Evolutionary conservation across 2,797 vertebrate genomes (phyloP).

Genomic region (Sebastes steindachneri): DNA sequence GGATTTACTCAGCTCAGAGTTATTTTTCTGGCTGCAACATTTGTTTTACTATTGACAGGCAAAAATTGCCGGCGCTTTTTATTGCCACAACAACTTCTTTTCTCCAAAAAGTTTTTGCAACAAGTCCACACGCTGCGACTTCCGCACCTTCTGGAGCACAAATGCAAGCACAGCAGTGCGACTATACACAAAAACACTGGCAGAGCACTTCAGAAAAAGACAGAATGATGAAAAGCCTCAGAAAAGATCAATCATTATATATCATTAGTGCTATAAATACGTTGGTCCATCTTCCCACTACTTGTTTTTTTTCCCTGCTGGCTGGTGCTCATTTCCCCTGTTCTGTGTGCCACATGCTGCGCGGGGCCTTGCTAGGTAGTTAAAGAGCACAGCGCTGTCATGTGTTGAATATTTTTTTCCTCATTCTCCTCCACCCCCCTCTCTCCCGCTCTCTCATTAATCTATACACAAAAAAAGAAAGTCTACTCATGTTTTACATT

Average conservation of each 20-base stretch:
- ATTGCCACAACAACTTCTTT: slow-evolving; percentile 26
- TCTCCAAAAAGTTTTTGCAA: slow-evolving; percentile 27
- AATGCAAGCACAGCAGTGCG: slow-evolving; percentile 1
- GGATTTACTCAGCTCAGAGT: slow-evolving; percentile 65
- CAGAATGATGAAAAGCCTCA: slow-evolving; percentile 57
- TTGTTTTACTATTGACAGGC: slow-evolving; percentile 65
- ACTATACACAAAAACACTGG: slow-evolving; percentile 19
- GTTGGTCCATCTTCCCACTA: slow-evolving; percentile 45
- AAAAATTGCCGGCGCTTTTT: slow-evolving; percentile 31
- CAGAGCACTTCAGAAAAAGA: slow-evolving; percentile 48
- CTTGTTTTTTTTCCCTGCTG: slow-evolving; percentile 3
- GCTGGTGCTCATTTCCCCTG: slow-evolving; percentile 56
- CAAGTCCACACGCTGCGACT: slow-evolving; percentile 14
- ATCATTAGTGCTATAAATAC: slow-evolving; percentile 74
- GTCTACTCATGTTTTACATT: slow-evolving; percentile 50
- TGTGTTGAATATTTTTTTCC: slow-evolving; percentile 44
- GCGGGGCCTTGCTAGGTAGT: slow-evolving; percentile 58
- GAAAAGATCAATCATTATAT: slow-evolving; percentile 66
- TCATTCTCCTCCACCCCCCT: slow-evolving; percentile 20
- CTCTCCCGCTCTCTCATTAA: slow-evolving; percentile 51
- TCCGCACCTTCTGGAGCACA: slow-evolving; percentile 4
- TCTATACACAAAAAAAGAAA: slow-evolving; percentile 38
- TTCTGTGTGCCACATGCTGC: slow-evolving; percentile 57
- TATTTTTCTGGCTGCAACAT: slow-evolving; percentile 59
- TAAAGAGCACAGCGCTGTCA: slow-evolving; percentile 68